These are phyloP conservation scores for human (Homo sapiens) DNA, from an alignment of 2,113 vertebrate genomes.

Conservation along the genomic window GRCh38 chr5:94360001-94360500, in stretches of 20 bases:
- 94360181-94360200: not conserved
- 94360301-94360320: not conserved
- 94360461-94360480: too few species aligned
- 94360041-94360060: not conserved
- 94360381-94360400: too few species aligned
- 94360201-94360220: not conserved
- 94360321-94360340: not conserved
- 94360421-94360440: too few species aligned
- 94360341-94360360: not conserved
- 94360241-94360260: not conserved
- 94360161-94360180: not conserved
- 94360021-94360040: not conserved
- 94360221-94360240: not conserved
- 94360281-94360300: slow-evolving; percentile 12
- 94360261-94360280: not conserved
- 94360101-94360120: not conserved
- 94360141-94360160: not conserved
- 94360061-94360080: not conserved
- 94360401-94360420: too few species aligned
- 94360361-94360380: too few species aligned
- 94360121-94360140: not conserved
- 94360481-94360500: too few species aligned
- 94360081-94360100: not conserved
- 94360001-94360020: not conserved
- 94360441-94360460: too few species aligned